Base-by-base conservation (phyloP, 2,888 invertebrate genomes). In the Blastobasis adustella region DNA sequence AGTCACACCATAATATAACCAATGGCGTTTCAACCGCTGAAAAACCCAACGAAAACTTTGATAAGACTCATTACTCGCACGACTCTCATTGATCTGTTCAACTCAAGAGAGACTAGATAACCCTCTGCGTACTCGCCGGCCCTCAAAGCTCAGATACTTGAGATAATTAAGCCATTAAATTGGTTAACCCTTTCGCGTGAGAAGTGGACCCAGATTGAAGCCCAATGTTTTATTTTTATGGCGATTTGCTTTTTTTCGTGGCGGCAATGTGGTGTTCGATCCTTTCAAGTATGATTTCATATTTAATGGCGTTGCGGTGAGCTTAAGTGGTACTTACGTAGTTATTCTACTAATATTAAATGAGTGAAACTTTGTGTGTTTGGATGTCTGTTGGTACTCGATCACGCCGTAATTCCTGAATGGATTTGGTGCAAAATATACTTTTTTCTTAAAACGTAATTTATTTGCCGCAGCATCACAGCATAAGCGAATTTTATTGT, bases 131-230 rank as follows among this genome's bases (percentile, higher is more conserved):
- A 63, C 46, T 56, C 60, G 60, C 63, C 59, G 66, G 69, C 69
- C 67, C 67, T 74, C 65, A 73, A 66, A 70, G 67, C 65, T 65
- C 67, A 71, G 67, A 75, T 79, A 81, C 80, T 83, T 73, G 77
- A 82, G 81, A 81, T 84, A 85, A 87, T 85, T 80, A 83, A 83
- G 81, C 78, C 77, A 83, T 86, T 82, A 82, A 78, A 79, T 79
- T 72, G 73, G 72, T 73, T 69, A 73, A 75, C 77, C 77, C 77
- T 77, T 77, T 77, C 69, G 76, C 69, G 67, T 67, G 79, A 74
- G 81, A 79, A 80, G 69, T 63, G 74, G 64, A 68, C 65, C 63
- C 59, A 62, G 60, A 61, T 63, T 62, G 67, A 65, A 67, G 60
- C 63, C 62, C 71, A 69, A 74, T 66, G 66, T 73, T 76, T 82